Evolutionary conservation across 2,888 invertebrate species (phyloP).

Genomic region (Cephus pygmeus): DNA sequence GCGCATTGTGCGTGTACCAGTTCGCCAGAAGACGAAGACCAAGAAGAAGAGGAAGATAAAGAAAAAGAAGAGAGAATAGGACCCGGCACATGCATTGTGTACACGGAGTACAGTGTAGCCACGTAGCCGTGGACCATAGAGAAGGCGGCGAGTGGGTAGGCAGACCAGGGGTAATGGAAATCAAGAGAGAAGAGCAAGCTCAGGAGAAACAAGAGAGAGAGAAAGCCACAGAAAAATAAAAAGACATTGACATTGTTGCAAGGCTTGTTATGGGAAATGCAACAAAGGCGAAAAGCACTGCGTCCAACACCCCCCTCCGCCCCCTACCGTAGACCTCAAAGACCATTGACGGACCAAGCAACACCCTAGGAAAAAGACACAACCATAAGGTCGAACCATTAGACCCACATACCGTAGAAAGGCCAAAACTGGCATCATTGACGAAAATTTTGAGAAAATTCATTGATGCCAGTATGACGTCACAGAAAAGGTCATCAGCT

Average conservation of each 20-base stretch:
- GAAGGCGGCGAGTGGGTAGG: not conserved
- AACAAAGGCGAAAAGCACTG: not conserved
- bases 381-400: not conserved
- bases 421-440: not conserved
- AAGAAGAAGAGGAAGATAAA: not conserved
- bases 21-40: slow-evolving; percentile 33
- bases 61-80: slow-evolving; percentile 1
- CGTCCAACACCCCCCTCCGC: not conserved
- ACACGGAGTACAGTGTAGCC: not conserved
- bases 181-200: not conserved
- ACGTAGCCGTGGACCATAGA: not conserved
- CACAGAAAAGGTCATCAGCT: not conserved
- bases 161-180: slow-evolving; percentile 1
- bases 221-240: slow-evolving; percentile 16
- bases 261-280: slow-evolving; percentile 44
- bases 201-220: not conserved
- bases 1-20: slow-evolving; percentile 34
- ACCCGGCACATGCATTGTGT: not conserved
- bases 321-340: not conserved
- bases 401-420: not conserved
- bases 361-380: not conserved
- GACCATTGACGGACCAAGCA: not conserved
- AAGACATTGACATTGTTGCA: slow-evolving; percentile 49
- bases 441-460: not conserved
- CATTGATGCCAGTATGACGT: not conserved